Base-by-base conservation (phyloP, 2,888 invertebrate genomes). In the Aethes cnicana region DNA sequence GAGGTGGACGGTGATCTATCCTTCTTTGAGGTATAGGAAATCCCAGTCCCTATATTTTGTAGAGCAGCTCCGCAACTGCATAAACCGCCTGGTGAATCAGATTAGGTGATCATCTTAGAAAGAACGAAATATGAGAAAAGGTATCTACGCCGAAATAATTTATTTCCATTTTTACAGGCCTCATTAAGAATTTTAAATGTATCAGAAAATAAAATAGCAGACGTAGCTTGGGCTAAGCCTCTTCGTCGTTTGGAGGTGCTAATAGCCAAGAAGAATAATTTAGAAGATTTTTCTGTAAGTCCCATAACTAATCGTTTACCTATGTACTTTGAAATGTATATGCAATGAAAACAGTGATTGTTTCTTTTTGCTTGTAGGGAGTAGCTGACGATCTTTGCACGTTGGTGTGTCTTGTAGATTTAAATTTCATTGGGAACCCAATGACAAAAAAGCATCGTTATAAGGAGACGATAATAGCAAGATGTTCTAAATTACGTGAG, bases 401-500 rank as follows among this genome's bases (percentile, higher is more conserved):
- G 12, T 82, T 94, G 66, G 62, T 77, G n/a, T 81, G 81, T 55
- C 77, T 95, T 21, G 85, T 84, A 30, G 91, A 92, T 48, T 77
- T 91, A 0, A 91, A 89, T 57, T 90, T 95, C 47, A 77, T 74
- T 30, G 93, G 91, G 0, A 95, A 95, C 72, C 93, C 94, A 0
- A 91, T 94, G 61, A 88, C 91, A 1, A 91, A 86, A 61, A 85
- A 88, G 57, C 92, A 92, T 64, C 90, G 93, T 49, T 95, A 94
- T 66, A 91, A 92, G 62, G 94, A 94, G 74, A 92, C 91, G 48
- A 78, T 94, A 6, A 93, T 94, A 43, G 92, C 92, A 1, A 91
- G 91, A 67, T 91, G 92, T 56, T 76, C 90, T 25, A 85, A 87
- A 58, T 76, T 94, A 61, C 89, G 94, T 93, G 81, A 75, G 83